Base-by-base conservation (phyloP, 2,113 vertebrate species). In the Castor canadensis region DNA sequence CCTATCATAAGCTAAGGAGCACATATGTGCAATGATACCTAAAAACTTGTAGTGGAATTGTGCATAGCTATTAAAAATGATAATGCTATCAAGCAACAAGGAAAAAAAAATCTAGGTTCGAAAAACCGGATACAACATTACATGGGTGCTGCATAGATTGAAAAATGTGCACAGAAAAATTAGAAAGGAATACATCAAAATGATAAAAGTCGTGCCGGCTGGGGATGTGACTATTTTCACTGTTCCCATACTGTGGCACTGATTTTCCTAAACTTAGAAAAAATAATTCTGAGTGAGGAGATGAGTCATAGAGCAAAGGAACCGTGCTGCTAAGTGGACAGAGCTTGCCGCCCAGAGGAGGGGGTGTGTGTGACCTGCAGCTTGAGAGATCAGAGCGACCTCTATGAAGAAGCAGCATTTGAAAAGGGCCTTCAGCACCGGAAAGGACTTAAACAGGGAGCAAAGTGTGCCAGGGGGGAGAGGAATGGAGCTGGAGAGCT, bases 191-290 rank as follows among this genome's bases (percentile, higher is more conserved):
- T 73, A 81, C 26, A 52, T 85, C 67, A 67, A 72, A 82, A 47
- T 80, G 71, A 75, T 81, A n/a, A 84, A 93, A 84, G 56, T 38
- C 0, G 30, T 43, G 11, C 30, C 45, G 6, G 69, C 30, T 17
- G 26, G 45, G 38, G 35, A 32, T 64, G 28, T 40, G 71, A 84
- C 47, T 73, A 15, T 86, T 80, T 89, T 91, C 87, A 93, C 87
- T 66, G 47, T 73, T 76, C 72, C 62, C 54, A 45, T 22, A 38
- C 38, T 56, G 54, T 11, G 30, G 38, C 30, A 1, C 38, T 54
- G 80, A 20, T 92, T 91, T 92, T 82, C 56, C 66, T 79, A 83
- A 83, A 87, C 9, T 62, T 40, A 43, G 69, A 69, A 69, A 91
- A 26, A 89, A 45, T 45, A 60, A 85, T 84, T 92, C 80, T 84